Percentiles rank a stretch among this genome's conserved stretches.
phyloP scores from a whole-genome alignment of 2,888 invertebrate genomes.

The Timandra comae region DNA sequence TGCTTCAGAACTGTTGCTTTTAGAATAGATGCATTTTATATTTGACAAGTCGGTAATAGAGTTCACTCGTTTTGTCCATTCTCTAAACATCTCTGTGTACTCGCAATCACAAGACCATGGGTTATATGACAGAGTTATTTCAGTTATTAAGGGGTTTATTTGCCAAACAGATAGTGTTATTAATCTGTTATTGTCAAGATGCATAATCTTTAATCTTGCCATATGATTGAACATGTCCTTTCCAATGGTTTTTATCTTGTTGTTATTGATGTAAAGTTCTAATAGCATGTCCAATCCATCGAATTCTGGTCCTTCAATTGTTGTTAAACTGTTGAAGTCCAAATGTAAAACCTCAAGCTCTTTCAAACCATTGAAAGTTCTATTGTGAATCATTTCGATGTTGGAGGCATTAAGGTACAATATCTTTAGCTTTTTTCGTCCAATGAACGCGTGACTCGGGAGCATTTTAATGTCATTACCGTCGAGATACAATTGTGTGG shows the following conservation, averaged over 20 bases:
- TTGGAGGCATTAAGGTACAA: constrained; percentile 87
- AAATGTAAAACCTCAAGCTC: constrained; percentile 85
- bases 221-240: constrained; percentile 84
- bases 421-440: constrained; percentile 85
- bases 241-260: constrained; percentile 81
- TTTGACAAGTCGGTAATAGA: constrained; percentile 80
- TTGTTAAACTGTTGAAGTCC: constrained; percentile 83
- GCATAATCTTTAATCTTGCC: constrained; percentile 79
- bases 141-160: constrained; percentile 79
- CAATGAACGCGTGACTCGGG: constrained; percentile 90
- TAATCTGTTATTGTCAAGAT: constrained; percentile 84
- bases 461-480: constrained; percentile 87
- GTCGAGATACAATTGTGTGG: constrained; percentile 90
- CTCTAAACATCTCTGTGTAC: constrained; percentile 83
- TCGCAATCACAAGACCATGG: constrained; percentile 92
- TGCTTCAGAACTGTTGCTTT: constrained; percentile 75
- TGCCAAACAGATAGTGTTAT: constrained; percentile 84
- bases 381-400: constrained; percentile 86
- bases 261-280: constrained; percentile 85
- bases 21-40: constrained; percentile 81
- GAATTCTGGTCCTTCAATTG: constrained; percentile 87
- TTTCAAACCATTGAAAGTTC: constrained; percentile 89
- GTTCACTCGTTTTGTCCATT: constrained; percentile 83
- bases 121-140: constrained; percentile 82
- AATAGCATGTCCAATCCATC: constrained; percentile 84